Percentiles rank a stretch among this genome's conserved stretches.
Conservation (phyloP, 2,888 invertebrate species). For the Hermaeophaga mercurialis region DNA sequence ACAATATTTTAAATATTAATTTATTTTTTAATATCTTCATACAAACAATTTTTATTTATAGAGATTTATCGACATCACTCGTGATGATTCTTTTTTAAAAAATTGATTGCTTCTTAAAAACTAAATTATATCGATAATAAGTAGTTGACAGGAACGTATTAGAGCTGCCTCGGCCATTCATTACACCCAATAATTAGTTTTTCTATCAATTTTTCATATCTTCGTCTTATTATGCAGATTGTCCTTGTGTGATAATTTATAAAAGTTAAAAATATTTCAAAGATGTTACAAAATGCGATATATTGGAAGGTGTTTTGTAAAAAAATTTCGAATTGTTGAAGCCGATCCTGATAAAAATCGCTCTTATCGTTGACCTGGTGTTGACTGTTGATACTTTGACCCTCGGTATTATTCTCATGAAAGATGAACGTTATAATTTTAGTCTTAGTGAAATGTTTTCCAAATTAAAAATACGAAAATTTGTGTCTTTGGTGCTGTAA, state of each 20-base stretch:
- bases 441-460: conserved; percentile 29
- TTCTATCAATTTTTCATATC: too few relatives aligned
- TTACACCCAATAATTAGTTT: too few relatives aligned
- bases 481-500: conserved; percentile 9
- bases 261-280: too few relatives aligned
- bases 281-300: too few relatives aligned
- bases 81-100: conserved; percentile 7
- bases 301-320: too few relatives aligned
- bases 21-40: conserved; percentile 1
- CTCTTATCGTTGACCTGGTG: conserved; percentile 46
- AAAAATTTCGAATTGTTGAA: too few relatives aligned
- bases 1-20: too few relatives aligned
- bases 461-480: too few relatives aligned
- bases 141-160: neutral
- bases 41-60: conserved; percentile 20
- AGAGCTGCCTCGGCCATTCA: too few relatives aligned
- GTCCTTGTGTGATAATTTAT: too few relatives aligned
- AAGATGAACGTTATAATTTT: conserved; percentile 24
- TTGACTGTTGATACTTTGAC: conserved; percentile 46
- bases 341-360: conserved; percentile 11
- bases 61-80: conserved; percentile 5
- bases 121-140: neutral
- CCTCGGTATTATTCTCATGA: conserved; percentile 43
- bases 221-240: too few relatives aligned
- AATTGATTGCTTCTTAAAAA: neutral